phyloP scores from a whole-genome alignment of 2,888 invertebrate species.

The Pristionchus exspectatus region DNA sequence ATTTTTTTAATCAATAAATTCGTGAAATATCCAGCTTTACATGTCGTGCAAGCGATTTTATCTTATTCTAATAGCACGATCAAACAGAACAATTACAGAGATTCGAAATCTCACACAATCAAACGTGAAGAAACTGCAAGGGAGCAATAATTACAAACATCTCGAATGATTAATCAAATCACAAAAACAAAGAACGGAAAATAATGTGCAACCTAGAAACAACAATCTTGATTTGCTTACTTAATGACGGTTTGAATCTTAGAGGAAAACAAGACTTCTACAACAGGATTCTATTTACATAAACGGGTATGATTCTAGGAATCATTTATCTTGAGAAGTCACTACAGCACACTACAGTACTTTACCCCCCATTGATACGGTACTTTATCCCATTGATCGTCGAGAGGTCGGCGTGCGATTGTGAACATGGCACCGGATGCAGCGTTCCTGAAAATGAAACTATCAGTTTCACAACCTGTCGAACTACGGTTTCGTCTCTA shows the following conservation, averaged over 20 bases:
- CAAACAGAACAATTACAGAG: constrained; percentile 25
- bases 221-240: background rate
- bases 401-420: background rate
- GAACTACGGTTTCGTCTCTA: too few relatives aligned
- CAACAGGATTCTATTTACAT: background rate
- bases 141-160: background rate
- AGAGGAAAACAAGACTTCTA: background rate
- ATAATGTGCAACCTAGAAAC: background rate
- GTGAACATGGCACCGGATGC: background rate
- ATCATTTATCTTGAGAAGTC: background rate
- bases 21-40: background rate
- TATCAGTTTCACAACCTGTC: background rate
- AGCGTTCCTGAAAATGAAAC: background rate
- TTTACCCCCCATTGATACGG: background rate
- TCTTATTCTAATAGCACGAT: constrained; percentile 17
- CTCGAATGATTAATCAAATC: background rate
- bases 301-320: background rate
- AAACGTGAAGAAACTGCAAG: background rate
- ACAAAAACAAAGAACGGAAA: background rate
- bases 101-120: constrained; percentile 39
- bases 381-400: background rate
- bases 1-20: background rate
- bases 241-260: background rate
- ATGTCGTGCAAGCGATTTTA: constrained; percentile 23
- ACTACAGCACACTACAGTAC: background rate